Evolutionary conservation across 2,797 vertebrate genomes (phyloP).

Genomic region (Sciurus vulgaris): DNA sequence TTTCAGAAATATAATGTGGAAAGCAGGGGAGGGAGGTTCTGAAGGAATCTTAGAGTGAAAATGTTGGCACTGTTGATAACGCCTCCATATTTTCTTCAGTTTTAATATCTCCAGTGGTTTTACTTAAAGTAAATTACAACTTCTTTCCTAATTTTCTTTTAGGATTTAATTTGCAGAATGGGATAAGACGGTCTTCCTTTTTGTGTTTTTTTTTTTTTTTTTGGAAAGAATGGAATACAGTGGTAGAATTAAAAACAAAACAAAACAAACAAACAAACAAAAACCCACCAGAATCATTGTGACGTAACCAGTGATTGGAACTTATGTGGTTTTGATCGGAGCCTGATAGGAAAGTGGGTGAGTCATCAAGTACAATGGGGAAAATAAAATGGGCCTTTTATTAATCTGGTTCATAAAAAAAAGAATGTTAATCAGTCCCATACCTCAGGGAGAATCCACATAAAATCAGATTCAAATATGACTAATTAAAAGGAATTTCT

Average conservation of each 20-base stretch:
- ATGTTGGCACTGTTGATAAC: not conserved
- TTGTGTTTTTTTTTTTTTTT: not conserved
- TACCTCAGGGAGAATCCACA: constrained; percentile 55
- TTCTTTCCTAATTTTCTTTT: constrained; percentile 41
- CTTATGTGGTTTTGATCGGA: constrained; percentile 1
- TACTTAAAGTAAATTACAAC: not conserved
- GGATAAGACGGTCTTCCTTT: constrained; percentile 9
- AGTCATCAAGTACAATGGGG: not conserved
- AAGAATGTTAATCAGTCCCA: constrained; percentile 52
- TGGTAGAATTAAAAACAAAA: not conserved
- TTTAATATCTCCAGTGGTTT: not conserved
- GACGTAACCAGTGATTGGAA: not conserved
- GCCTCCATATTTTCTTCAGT: not conserved
- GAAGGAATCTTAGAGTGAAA: not conserved
- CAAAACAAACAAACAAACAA: not conserved
- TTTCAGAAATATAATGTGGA: not conserved
- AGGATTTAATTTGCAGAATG: not conserved
- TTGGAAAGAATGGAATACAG: not conserved
- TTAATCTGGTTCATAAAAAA: constrained; percentile 74
- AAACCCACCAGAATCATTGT: not conserved
- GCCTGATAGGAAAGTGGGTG: not conserved
- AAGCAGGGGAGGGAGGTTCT: not conserved
- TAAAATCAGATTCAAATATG: constrained; percentile 70
- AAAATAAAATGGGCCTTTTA: constrained; percentile 59
- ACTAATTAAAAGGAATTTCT: constrained; percentile 78